Conservation (phyloP, 1,140 invertebrate species). For the Polyergus mexicanus region DNA sequence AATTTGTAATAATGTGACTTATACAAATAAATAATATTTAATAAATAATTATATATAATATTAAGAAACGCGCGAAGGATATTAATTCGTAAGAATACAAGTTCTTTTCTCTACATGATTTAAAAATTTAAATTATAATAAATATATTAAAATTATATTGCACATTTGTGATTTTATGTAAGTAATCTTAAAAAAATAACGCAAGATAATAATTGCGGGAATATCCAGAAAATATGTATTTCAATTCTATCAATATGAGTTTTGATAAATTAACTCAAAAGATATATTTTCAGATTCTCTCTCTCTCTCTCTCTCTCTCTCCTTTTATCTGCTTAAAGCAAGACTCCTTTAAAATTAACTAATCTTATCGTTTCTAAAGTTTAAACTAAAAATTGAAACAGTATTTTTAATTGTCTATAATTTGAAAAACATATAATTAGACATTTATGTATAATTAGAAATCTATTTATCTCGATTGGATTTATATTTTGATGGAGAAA, state of each 20-base stretch:
- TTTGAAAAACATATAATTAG: no score
- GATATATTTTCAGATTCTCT: not conserved
- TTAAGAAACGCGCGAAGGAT: not conserved
- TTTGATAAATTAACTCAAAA: not conserved
- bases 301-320: no score
- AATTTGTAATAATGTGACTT: constrained; percentile 8
- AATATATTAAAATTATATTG: not conserved
- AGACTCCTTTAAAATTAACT: no score
- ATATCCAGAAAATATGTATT: not conserved
- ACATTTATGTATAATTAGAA: no score
- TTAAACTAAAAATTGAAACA: not conserved
- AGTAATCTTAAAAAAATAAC: not conserved
- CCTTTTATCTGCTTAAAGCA: no score
- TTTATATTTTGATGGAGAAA: no score
- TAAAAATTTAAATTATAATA: constrained; percentile 4
- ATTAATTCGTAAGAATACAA: not conserved
- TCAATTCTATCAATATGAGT: not conserved
- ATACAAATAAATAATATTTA: not conserved
- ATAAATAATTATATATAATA: not conserved
- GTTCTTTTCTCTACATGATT: not conserved
- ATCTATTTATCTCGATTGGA: no score
- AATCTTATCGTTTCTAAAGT: not conserved
- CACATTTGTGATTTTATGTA: not conserved
- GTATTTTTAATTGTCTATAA: no score
- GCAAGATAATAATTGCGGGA: not conserved